Conservation (phyloP, 2,888 invertebrate species). For the Tetropium fuscum region DNA sequence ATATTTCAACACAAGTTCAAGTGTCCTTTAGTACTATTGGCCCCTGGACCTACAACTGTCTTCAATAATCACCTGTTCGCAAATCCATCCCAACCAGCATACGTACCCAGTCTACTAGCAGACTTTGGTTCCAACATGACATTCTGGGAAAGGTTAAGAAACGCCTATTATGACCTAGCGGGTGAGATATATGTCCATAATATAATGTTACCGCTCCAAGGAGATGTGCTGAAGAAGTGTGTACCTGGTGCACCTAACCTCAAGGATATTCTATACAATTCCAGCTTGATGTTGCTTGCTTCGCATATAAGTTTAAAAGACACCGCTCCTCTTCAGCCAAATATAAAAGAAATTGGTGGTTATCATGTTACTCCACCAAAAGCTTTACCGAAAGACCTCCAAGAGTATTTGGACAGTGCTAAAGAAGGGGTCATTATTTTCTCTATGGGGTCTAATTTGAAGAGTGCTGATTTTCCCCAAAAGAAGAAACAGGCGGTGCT, state of each 20-base stretch:
- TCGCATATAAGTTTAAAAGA: conserved; percentile 68
- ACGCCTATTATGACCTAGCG: conserved; percentile 57
- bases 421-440: conserved; percentile 70
- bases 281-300: conserved; percentile 54
- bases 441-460: conserved; percentile 72
- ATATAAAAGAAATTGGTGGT: conserved; percentile 71
- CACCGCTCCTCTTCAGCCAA: conserved; percentile 69
- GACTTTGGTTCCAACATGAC: conserved; percentile 63
- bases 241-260: conserved; percentile 51
- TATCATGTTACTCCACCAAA: conserved; percentile 62
- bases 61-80: conserved; percentile 64
- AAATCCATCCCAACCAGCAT: conserved; percentile 65
- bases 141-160: conserved; percentile 69
- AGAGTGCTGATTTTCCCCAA: conserved; percentile 68
- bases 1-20: conserved; percentile 34
- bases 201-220: conserved; percentile 38
- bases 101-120: conserved; percentile 66
- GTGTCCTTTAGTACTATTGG: conserved; percentile 30
- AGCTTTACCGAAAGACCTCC: conserved; percentile 63
- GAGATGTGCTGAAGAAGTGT: conserved; percentile 45
- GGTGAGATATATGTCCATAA: conserved; percentile 28
- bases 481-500: conserved; percentile 69
- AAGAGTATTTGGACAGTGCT: conserved; percentile 68
- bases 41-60: conserved; percentile 30
- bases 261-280: conserved; percentile 50